Conservation (phyloP, 2,888 invertebrate genomes). For the Lasiommata megera region DNA sequence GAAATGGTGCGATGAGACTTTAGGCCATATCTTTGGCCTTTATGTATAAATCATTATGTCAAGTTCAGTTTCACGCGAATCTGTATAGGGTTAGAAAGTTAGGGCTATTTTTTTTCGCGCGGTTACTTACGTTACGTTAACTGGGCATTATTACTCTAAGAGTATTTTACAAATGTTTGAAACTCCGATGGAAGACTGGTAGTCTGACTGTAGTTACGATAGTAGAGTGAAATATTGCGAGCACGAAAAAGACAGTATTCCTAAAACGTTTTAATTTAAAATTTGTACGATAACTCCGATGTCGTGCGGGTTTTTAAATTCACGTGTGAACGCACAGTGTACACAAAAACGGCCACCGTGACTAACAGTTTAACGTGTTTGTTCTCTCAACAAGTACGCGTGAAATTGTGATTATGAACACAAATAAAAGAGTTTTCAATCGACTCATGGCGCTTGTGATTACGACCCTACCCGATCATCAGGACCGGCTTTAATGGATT, state of each 20-base stretch:
- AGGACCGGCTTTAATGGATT: conserved; percentile 16
- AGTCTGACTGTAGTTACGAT: too few species aligned
- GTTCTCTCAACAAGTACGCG: conserved; percentile 66
- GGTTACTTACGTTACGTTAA: too few species aligned
- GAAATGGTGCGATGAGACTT: too few species aligned
- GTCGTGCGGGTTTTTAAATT: conserved; percentile 34
- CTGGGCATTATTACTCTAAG: too few species aligned
- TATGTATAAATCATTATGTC: too few species aligned
- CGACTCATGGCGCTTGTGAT: conserved; percentile 32
- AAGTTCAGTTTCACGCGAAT: too few species aligned
- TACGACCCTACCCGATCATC: conserved; percentile 25
- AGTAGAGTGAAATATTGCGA: neutral
- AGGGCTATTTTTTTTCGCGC: too few species aligned
- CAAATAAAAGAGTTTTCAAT: conserved; percentile 47
- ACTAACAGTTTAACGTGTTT: conserved; percentile 69
- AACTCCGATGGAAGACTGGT: too few species aligned
- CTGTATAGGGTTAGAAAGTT: too few species aligned
- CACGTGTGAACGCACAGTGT: conserved; percentile 44
- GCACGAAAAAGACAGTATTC: neutral
- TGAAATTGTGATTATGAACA: conserved; percentile 74
- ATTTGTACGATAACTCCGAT: conserved; percentile 27
- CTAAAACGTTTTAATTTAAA: conserved; percentile 26
- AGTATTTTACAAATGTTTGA: too few species aligned
- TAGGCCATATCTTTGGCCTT: too few species aligned
- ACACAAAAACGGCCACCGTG: conserved; percentile 63